Percentiles rank a stretch among this genome's conserved stretches.
Evolutionary conservation across 2,113 vertebrate genomes (phyloP).

Genomic region (Galeopterus variegatus): DNA sequence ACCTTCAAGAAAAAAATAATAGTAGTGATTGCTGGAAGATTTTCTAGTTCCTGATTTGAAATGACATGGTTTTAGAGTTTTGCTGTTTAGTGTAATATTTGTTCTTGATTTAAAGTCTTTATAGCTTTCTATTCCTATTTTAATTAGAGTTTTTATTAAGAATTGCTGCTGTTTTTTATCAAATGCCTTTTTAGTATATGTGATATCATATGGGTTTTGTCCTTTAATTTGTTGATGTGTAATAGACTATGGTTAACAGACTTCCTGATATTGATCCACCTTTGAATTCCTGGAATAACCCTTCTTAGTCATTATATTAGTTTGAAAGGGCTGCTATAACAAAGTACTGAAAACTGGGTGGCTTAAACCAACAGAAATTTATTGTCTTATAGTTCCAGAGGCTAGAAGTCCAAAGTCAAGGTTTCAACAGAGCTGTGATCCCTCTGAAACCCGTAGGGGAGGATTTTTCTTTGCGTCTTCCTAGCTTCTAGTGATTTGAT

Average conservation of each 20-base stretch:
- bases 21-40: not conserved
- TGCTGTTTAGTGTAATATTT: conserved; percentile 22
- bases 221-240: not conserved
- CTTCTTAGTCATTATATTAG: not conserved
- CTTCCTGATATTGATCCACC: conserved; percentile 20
- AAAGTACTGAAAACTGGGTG: not conserved
- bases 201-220: not conserved
- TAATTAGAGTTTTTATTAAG: conserved; percentile 29
- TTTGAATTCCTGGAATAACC: not conserved
- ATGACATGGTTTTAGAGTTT: conserved; percentile 29
- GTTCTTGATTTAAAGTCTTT: conserved; percentile 3
- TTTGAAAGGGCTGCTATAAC: not conserved
- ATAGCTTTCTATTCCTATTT: not conserved
- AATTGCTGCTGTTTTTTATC: not conserved
- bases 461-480: not conserved
- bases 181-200: conserved; percentile 1
- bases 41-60: conserved; percentile 36
- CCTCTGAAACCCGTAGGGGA: not conserved
- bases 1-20: conserved; percentile 6
- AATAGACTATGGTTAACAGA: not conserved
- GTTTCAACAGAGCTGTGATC: not conserved
- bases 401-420: not conserved
- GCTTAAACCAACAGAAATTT: not conserved
- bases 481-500: not conserved
- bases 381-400: not conserved